phyloP scores from a whole-genome alignment of 2,113 vertebrate genomes.

The Sphaerodactylus townsendi region DNA sequence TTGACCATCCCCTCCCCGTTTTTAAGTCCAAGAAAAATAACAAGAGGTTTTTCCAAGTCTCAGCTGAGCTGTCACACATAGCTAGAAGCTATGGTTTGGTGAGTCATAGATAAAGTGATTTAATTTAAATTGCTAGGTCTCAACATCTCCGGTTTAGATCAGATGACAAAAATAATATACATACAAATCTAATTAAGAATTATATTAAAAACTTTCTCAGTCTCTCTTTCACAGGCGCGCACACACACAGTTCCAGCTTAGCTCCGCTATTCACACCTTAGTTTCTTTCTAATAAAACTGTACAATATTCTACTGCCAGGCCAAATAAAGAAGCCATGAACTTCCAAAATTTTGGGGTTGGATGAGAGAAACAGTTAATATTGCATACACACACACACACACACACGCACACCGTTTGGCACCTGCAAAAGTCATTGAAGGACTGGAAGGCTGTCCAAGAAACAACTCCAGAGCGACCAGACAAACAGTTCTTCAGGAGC shows the following conservation, averaged over 20 bases:
- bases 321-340: neutral
- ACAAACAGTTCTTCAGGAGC: neutral
- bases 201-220: too few species aligned
- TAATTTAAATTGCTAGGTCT: neutral
- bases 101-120: neutral
- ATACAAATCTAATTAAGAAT: neutral
- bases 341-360: neutral
- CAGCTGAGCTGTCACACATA: neutral
- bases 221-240: neutral
- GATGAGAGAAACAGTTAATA: neutral
- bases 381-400: too few species aligned
- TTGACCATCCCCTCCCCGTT: too few species aligned
- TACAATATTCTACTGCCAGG: neutral
- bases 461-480: neutral
- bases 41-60: neutral
- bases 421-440: neutral
- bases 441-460: neutral
- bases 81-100: neutral
- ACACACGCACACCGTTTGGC: too few species aligned
- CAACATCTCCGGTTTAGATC: neutral
- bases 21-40: neutral
- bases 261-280: neutral
- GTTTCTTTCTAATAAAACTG: neutral
- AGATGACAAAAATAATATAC: neutral
- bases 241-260: neutral